These are phyloP conservation scores for Microcebus murinus DNA, from an alignment of 2,113 vertebrate genomes.

Conservation along the genomic window DNA sequence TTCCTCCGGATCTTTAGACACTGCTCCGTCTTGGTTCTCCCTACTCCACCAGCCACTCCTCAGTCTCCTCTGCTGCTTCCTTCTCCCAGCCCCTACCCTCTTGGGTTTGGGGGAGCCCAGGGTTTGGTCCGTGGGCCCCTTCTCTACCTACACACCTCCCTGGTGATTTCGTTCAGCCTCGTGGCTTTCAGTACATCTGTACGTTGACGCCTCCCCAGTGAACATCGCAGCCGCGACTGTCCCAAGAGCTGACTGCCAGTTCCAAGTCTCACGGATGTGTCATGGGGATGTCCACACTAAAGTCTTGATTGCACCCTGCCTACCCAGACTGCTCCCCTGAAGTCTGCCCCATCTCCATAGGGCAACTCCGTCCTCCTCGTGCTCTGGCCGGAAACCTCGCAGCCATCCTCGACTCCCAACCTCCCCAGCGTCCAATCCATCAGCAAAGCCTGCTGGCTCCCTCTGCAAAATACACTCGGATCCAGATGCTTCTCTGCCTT, in stretches of 20 bases:
- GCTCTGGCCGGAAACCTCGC: neutral
- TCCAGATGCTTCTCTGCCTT: neutral
- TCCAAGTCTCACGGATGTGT: neutral
- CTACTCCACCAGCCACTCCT: too few relatives aligned
- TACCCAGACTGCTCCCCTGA: neutral
- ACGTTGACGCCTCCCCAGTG: neutral
- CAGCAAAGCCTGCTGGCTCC: neutral
- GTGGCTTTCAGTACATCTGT: neutral
- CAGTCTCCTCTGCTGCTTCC: neutral
- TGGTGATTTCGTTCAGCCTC: neutral
- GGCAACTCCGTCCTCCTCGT: neutral
- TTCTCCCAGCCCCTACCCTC: neutral
- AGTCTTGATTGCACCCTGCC: neutral
- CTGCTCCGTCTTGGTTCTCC: neutral
- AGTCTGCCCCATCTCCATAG: neutral
- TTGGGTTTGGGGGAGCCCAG: neutral
- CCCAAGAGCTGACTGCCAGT: accelerated
- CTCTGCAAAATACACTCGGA: neutral
- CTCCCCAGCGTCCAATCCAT: neutral
- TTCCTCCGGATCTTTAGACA: neutral
- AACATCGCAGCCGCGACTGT: too few relatives aligned
- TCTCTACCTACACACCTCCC: neutral
- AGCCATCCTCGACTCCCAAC: neutral
- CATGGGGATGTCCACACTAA: neutral
- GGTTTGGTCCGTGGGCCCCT: neutral